These are phyloP conservation scores for Chrosomus eos DNA, from an alignment of 2,797 vertebrate species.

Conservation along the genomic window DNA sequence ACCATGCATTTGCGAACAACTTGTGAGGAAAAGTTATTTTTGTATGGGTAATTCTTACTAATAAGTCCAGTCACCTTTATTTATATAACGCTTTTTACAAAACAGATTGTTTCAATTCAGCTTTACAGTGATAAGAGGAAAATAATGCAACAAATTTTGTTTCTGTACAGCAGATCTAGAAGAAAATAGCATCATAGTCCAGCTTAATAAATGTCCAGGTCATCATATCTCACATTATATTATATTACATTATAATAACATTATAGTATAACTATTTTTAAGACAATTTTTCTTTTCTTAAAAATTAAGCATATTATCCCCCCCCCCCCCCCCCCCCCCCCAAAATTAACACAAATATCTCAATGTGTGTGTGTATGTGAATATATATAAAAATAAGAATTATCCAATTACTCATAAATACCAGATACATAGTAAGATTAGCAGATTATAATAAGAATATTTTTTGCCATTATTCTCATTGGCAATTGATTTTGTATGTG, in stretches of 20 bases:
- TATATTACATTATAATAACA: neutral
- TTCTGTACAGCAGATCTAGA: no score
- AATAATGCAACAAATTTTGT: no score
- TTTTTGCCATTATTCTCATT: neutral
- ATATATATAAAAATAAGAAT: fast-evolving
- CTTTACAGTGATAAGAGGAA: no score
- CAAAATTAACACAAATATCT: neutral
- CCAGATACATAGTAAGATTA: neutral
- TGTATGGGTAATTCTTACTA: neutral
- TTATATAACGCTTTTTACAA: no score
- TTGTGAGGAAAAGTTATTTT: neutral
- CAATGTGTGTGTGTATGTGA: neutral
- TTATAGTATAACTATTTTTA: neutral
- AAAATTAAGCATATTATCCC: no score
- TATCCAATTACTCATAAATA: neutral
- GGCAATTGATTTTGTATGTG: neutral
- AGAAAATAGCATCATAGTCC: no score
- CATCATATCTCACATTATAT: neutral
- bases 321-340: no score
- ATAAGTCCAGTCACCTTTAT: no score
- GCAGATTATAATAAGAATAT: neutral
- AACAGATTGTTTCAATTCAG: no score
- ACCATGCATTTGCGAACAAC: neutral
- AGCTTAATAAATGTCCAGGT: neutral
- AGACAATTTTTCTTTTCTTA: neutral